Conservation (phyloP, 2,888 invertebrate genomes). For the Hipparchia semele region DNA sequence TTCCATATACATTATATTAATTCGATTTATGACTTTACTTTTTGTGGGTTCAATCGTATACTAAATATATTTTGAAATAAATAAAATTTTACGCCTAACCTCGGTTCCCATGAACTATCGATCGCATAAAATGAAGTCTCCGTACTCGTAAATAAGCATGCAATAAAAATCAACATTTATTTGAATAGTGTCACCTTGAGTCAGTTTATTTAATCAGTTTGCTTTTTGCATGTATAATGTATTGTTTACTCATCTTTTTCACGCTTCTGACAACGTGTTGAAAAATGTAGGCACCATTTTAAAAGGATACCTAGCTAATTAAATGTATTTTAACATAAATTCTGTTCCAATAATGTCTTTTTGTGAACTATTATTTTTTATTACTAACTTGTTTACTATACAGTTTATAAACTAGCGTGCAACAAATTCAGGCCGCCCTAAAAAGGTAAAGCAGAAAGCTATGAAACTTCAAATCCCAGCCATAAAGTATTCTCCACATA, state of each 20-base stretch:
- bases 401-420: too few relatives aligned
- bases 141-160: constrained; percentile 10
- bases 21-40: neutral
- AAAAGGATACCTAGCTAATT: neutral
- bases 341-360: too few relatives aligned
- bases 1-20: too few relatives aligned
- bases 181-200: constrained; percentile 37
- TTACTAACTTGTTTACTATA: too few relatives aligned
- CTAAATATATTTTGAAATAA: neutral
- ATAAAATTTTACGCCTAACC: neutral
- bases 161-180: constrained; percentile 27
- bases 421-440: too few relatives aligned
- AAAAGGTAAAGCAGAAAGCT: too few relatives aligned
- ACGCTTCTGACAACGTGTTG: constrained; percentile 31
- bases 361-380: too few relatives aligned
- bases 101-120: constrained; percentile 16
- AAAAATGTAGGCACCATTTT: neutral
- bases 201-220: constrained; percentile 28
- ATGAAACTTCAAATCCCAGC: too few relatives aligned
- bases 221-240: constrained; percentile 22
- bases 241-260: constrained; percentile 32
- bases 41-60: neutral
- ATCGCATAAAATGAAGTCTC: constrained; percentile 9
- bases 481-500: too few relatives aligned
- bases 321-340: neutral